Base-by-base conservation (phyloP, 2,797 vertebrate genomes). In the Phataginus tricuspis region DNA sequence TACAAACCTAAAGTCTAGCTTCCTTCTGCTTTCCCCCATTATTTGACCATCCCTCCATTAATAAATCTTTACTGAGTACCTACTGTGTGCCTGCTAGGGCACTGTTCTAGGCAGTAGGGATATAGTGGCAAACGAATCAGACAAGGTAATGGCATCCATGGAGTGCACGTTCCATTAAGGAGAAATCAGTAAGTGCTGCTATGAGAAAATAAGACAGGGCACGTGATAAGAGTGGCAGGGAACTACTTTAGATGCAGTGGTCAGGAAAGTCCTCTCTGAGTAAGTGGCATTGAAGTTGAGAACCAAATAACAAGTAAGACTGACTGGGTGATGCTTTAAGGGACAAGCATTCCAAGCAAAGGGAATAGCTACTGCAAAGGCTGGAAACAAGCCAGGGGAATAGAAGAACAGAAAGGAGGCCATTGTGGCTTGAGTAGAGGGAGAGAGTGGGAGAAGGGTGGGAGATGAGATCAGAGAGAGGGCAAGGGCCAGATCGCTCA, bases 81-180 rank as follows among this genome's bases (percentile, higher is more conserved):
- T 49, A 0, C 63, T 34, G 1, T 0, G 1, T 25, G 25, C 63
- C 7, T 45, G 45, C 45, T 45, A 45, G 23, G 27, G 12, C 14
- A 8, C 49, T 34, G 31, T 45, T 39, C 21, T 34, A 71, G 84
- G 75, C 31, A 42, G 21, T 11, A 51, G 63, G 59, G 63, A 42
- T 31, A 39, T 0, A 3, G 8, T 12, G 19, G 66, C 55, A 39
- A 74, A 66, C 49, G 61, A 39, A 37, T 14, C 42, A 45, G 83
- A 31, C n/a, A 53, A 34, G 19, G 53, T 8, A 27, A 21, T 2
- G 0, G 4, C 1, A 1, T 39, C 59, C 11, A 0, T 2, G 57
- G n/a, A 13, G 37, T 2, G 18, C 13, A 4, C 15, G 10, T 45
- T 45, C 45, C 45, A 45, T 45, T 45, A 45, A 64, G 51, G 55